Conservation (phyloP, 2,888 invertebrate species). For the Chrysotoxum bicinctum region DNA sequence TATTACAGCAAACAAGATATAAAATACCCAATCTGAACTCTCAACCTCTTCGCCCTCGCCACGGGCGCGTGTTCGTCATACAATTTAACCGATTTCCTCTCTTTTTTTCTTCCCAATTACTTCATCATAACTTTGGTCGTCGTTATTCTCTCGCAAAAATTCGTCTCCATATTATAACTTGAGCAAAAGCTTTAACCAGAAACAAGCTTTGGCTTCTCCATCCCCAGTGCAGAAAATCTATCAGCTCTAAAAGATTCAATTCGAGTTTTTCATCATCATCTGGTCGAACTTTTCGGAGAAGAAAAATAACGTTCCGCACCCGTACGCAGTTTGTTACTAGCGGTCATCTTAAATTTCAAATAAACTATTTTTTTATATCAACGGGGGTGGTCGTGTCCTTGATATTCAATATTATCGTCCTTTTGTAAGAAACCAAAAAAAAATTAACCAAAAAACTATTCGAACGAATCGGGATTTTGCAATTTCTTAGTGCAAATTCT, state of each 20-base stretch:
- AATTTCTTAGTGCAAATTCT: conserved; percentile 4
- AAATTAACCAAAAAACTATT: neutral
- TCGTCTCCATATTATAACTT: neutral
- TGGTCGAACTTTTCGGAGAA: conserved; percentile 64
- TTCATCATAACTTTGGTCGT: neutral
- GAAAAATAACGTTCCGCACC: conserved; percentile 59
- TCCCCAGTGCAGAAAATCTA: conserved; percentile 35
- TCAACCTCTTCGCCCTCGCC: neutral
- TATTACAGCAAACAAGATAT: conserved; percentile 32
- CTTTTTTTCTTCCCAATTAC: conserved; percentile 28
- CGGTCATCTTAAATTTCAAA: conserved; percentile 49
- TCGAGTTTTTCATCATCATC: conserved; percentile 68
- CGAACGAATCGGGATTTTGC: conserved; percentile 6
- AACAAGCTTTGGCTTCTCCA: conserved; percentile 50
- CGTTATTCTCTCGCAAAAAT: neutral
- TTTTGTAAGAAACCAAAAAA: neutral
- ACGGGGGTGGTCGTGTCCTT: conserved; percentile 23
- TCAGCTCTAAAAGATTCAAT: conserved; percentile 55
- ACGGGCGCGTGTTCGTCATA: neutral
- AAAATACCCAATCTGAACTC: conserved; percentile 3
- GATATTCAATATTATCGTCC: conserved; percentile 11
- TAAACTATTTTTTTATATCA: conserved; percentile 25
- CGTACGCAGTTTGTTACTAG: conserved; percentile 61
- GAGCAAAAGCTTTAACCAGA: conserved; percentile 40
- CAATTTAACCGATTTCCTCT: conserved; percentile 38